Percentiles rank a stretch among this genome's conserved stretches.
Conservation (phyloP, 2,888 invertebrate genomes). For the Caenorhabditis panamensis region DNA sequence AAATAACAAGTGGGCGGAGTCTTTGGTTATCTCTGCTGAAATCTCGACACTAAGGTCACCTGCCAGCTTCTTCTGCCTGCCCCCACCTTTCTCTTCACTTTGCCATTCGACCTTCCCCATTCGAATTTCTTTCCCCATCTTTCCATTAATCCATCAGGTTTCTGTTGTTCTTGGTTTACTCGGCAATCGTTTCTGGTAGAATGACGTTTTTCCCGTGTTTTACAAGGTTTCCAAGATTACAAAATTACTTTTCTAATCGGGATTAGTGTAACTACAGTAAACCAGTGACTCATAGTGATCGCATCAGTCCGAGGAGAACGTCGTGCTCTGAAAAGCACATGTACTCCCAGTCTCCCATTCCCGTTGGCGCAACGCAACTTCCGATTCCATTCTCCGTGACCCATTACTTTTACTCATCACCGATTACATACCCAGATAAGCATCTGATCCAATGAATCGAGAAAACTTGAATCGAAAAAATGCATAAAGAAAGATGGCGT, state of each 20-base stretch:
- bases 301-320: too few species aligned
- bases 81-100: neutral
- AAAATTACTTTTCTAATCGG: too few species aligned
- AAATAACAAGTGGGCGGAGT: slow-evolving; percentile 47
- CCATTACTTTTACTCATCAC: too few species aligned
- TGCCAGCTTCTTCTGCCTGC: slow-evolving; percentile 16
- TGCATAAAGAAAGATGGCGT: neutral
- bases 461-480: neutral
- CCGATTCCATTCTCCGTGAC: too few species aligned
- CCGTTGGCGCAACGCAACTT: too few species aligned
- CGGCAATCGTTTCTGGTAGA: neutral
- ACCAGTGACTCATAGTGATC: too few species aligned
- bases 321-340: too few species aligned
- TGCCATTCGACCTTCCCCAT: slow-evolving; percentile 47
- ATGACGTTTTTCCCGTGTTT: neutral
- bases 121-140: slow-evolving; percentile 1
- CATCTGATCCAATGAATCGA: neutral
- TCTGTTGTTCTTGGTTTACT: neutral
- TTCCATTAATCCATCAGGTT: slow-evolving; percentile 26
- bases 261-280: too few species aligned
- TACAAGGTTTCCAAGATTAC: too few species aligned
- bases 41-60: slow-evolving; percentile 51
- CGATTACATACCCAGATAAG: too few species aligned
- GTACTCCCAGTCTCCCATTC: too few species aligned
- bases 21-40: slow-evolving; percentile 41